Evolutionary conservation across 2,797 vertebrate genomes (phyloP).

Genomic region (Steatocranus sp.): DNA sequence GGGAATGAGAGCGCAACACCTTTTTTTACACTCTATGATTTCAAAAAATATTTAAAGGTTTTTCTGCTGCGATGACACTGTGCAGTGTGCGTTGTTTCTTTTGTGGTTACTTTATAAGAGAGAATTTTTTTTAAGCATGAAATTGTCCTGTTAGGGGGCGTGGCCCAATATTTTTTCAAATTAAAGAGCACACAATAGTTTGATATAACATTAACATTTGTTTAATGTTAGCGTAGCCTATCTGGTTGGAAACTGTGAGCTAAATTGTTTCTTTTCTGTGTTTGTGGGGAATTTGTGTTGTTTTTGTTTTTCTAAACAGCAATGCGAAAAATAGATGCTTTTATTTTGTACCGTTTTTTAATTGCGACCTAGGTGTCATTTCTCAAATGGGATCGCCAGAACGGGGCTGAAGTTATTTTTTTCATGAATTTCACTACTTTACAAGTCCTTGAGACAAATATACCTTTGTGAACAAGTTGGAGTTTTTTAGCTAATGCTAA

Average conservation of each 20-base stretch:
- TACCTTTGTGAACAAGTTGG: neutral
- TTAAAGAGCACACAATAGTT: slow-evolving; percentile 7
- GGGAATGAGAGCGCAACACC: neutral
- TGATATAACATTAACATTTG: neutral
- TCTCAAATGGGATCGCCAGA: neutral
- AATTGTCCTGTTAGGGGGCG: neutral
- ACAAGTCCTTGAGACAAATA: slow-evolving; percentile 2
- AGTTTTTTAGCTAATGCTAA: neutral
- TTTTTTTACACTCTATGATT: neutral
- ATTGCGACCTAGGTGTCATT: neutral
- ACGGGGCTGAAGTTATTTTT: neutral
- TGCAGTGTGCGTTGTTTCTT: neutral
- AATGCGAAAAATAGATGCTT: neutral
- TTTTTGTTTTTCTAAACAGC: neutral
- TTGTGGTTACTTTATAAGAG: neutral
- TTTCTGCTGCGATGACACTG: neutral
- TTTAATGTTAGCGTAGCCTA: neutral
- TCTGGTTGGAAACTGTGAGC: neutral
- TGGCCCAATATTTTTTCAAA: neutral
- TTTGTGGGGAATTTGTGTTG: neutral
- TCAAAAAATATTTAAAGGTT: neutral
- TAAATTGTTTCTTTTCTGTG: neutral
- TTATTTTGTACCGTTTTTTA: neutral
- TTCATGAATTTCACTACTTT: neutral
- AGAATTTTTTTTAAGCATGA: neutral